phyloP scores from a whole-genome alignment of 2,888 invertebrate genomes.

The Gonocerus acuteangulatus region DNA sequence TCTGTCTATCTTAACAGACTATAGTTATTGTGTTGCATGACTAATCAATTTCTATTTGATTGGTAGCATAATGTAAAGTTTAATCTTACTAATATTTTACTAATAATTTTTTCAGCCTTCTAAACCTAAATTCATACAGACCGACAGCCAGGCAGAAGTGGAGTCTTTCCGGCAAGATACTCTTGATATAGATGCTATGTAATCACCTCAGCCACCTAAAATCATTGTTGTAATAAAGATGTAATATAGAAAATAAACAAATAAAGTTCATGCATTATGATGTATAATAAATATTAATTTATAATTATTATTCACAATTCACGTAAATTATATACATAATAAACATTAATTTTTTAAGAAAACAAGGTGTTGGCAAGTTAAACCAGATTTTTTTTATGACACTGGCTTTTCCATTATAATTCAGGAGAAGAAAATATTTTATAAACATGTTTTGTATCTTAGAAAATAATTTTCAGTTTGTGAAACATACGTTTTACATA shows the following conservation, averaged over 20 bases:
- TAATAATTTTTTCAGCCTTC: constrained; percentile 24
- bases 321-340: background rate
- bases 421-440: too few relatives aligned
- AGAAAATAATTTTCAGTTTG: too few relatives aligned
- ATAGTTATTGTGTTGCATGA: too few relatives aligned
- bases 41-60: too few relatives aligned
- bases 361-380: background rate
- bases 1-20: too few relatives aligned
- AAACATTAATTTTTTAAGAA: background rate
- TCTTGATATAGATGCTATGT: constrained; percentile 43
- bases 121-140: background rate
- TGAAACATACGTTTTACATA: too few relatives aligned
- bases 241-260: background rate
- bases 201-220: background rate
- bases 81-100: too few relatives aligned
- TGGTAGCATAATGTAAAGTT: too few relatives aligned
- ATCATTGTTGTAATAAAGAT: too few relatives aligned
- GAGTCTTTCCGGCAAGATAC: constrained; percentile 66
- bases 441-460: too few relatives aligned
- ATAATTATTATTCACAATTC: constrained; percentile 1
- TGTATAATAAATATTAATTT: constrained; percentile 1
- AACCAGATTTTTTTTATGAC: too few relatives aligned
- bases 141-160: constrained; percentile 63
- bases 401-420: too few relatives aligned
- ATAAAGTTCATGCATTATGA: background rate